phyloP scores from a whole-genome alignment of 2,113 vertebrate genomes.

The Gila orcuttii region DNA sequence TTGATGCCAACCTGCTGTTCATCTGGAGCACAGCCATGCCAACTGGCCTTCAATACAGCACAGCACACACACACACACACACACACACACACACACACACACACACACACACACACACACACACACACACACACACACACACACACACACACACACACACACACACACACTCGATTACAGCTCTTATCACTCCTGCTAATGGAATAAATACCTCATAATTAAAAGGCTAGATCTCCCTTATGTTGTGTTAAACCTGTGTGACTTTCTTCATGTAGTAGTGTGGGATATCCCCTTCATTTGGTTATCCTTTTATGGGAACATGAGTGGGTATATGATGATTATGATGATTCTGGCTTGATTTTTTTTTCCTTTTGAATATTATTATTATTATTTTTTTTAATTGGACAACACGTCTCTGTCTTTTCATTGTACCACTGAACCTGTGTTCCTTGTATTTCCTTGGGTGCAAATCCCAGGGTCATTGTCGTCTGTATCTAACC shows the following conservation, averaged over 20 bases:
- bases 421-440: too few relatives aligned
- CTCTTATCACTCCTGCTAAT: neutral
- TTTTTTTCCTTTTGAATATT: too few relatives aligned
- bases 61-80: neutral
- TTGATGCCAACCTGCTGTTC: slow-evolving; percentile 57
- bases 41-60: slow-evolving; percentile 45
- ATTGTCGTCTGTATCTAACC: too few relatives aligned
- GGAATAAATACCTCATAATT: neutral
- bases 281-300: too few relatives aligned
- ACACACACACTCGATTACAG: neutral
- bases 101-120: neutral
- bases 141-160: neutral
- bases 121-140: slow-evolving; percentile 12
- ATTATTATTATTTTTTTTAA: too few relatives aligned
- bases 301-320: too few relatives aligned
- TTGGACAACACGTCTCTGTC: too few relatives aligned
- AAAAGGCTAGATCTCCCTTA: neutral
- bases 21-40: slow-evolving; percentile 50
- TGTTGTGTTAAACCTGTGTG: neutral
- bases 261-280: neutral
- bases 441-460: too few relatives aligned
- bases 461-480: too few relatives aligned
- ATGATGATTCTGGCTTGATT: too few relatives aligned
- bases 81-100: slow-evolving; percentile 24
- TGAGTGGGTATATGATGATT: too few relatives aligned